Base-by-base conservation (phyloP, 2,888 invertebrate species). In the Druceiella hillmani region DNA sequence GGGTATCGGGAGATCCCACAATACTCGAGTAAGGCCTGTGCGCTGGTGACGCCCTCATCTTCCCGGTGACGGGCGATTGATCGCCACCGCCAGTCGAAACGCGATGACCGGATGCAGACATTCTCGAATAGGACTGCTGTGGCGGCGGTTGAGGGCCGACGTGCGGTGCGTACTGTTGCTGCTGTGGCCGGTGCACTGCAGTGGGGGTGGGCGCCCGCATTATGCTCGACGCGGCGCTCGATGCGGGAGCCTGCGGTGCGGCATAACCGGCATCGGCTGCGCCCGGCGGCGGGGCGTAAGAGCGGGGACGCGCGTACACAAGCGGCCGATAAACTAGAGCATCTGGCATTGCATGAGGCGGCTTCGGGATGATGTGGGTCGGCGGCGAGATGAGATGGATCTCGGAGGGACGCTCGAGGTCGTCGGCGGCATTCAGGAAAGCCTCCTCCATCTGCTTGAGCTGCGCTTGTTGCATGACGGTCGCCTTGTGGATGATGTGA, bases 401-500 rank as follows among this genome's bases (percentile, higher is more conserved):
- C 17, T 71, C 70, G 5, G 71, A 68, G n/a, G 66, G 56, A 3
- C 64, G 61, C 25, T 58, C 65, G 13, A 52, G 54, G 26, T 69
- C 70, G 44, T 67, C 67, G 17, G 68, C 69, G 42, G 70, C 66
- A 31, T 71, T 71, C 9, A 61, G 60, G 28, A 69, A 68, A 0
- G 66, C 65, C 40, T 61, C 59, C 44, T 68, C 67, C 6, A 67
- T 64, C 16, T 70, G 58, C 47, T 69, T 68, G 47, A 69, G 68
- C 14, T 67, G 68, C 24, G 72, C 72, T 47, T 72, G 72, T 6
- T 71, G 63, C 72, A 72, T 72, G 9, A 72, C 72, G 3, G 72
- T 72, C 17, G 72, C 72, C 50, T 72, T 72, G 47, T 72, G 72
- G 28, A 72, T 72, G 39, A 72, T 69, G 46, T 75, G 75, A 11